These are phyloP conservation scores for Lethenteron camtschaticum DNA, from an alignment of 2,113 vertebrate species.

Conservation along the genomic window DNA sequence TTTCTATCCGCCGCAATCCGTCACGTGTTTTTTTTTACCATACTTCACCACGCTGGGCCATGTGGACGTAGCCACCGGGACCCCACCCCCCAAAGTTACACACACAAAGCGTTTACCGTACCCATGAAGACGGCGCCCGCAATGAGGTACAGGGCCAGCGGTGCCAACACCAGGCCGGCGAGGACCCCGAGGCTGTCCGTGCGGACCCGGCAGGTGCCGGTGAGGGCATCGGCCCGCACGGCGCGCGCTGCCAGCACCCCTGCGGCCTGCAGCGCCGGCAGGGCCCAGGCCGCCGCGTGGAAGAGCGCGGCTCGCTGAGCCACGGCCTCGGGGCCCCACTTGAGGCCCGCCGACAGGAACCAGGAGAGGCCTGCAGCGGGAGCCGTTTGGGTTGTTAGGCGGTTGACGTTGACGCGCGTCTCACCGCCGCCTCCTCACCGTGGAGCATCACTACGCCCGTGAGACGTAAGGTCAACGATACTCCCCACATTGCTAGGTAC, in stretches of 20 bases:
- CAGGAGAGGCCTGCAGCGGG: conserved; percentile 33
- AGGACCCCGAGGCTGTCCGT: conserved; percentile 78
- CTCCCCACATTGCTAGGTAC: too few relatives aligned
- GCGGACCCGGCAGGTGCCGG: conserved; percentile 75
- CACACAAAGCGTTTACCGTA: conserved; percentile 19
- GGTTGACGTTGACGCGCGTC: too few relatives aligned
- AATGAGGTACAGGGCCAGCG: conserved; percentile 74
- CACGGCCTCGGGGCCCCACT: conserved; percentile 95
- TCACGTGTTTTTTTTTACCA: too few relatives aligned
- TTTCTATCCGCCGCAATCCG: too few relatives aligned
- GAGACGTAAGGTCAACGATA: too few relatives aligned
- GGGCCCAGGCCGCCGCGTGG: conserved; percentile 94
- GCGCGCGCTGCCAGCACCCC: conserved; percentile 92
- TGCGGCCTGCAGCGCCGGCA: conserved; percentile 84
- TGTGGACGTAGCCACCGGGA: too few relatives aligned
- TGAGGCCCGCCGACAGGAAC: conserved; percentile 87
- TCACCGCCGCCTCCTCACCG: too few relatives aligned
- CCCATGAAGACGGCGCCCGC: conserved; percentile 89
- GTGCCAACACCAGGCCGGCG: conserved; percentile 81
- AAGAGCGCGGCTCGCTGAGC: conserved; percentile 99
- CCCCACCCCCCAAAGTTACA: too few relatives aligned
- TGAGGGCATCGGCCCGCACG: conserved; percentile 76
- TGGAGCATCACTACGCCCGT: too few relatives aligned
- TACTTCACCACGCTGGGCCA: too few relatives aligned
- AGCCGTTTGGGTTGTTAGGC: too few relatives aligned